Conservation (phyloP, 2,113 vertebrate genomes). For the Salvator merianae region DNA sequence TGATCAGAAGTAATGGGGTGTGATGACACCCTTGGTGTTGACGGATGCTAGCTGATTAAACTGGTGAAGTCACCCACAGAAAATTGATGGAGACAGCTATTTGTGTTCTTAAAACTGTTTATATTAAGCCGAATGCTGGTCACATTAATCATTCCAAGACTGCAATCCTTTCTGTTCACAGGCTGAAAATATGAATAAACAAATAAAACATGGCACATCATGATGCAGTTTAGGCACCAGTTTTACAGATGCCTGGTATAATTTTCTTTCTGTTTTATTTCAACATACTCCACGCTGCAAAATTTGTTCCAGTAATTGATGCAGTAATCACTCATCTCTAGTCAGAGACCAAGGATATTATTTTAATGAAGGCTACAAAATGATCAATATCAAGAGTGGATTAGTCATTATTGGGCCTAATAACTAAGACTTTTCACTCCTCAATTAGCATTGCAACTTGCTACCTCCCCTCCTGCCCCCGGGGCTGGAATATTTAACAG, state of each 20-base stretch:
- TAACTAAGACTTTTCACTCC: not conserved
- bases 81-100: conserved; percentile 9
- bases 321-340: conserved; percentile 19
- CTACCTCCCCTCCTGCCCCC: too few relatives aligned
- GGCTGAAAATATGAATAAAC: conserved; percentile 8
- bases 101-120: conserved; percentile 24
- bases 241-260: conserved; percentile 12
- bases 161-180: not conserved
- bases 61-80: not conserved
- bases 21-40: conserved; percentile 3
- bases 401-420: not conserved
- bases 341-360: not conserved
- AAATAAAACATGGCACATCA: not conserved
- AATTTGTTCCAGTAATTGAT: not conserved
- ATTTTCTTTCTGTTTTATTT: conserved; percentile 28
- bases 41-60: conserved; percentile 21
- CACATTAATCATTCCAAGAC: conserved; percentile 13
- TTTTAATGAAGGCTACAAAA: not conserved
- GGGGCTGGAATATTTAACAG: too few relatives aligned
- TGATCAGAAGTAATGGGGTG: conserved; percentile 26
- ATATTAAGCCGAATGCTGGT: conserved; percentile 11
- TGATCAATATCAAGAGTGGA: not conserved
- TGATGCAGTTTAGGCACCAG: not conserved
- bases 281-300: not conserved
- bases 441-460: not conserved